Conservation (phyloP, 2,113 vertebrate genomes). For the Ibidorhyncha struthersii region DNA sequence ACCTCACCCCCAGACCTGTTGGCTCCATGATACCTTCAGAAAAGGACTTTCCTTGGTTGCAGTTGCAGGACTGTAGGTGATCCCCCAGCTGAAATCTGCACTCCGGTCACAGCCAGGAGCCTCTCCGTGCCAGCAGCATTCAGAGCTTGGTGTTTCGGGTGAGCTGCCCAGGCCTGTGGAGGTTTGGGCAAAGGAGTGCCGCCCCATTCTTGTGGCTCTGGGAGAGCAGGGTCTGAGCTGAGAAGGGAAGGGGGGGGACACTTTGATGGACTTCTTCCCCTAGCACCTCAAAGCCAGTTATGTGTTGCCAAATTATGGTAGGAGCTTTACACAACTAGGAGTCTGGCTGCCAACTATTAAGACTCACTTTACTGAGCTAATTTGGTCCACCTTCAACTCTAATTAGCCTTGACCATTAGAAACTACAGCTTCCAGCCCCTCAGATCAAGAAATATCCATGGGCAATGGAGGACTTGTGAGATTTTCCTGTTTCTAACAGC, state of each 20-base stretch:
- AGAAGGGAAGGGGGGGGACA: background rate
- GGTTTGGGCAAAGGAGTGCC: background rate
- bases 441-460: background rate
- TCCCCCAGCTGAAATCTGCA: background rate
- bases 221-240: background rate
- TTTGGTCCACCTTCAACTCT: background rate
- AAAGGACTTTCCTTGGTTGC: background rate
- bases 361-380: background rate
- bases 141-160: background rate
- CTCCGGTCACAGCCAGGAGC: background rate
- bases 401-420: background rate
- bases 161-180: background rate
- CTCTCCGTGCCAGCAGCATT: background rate
- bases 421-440: background rate
- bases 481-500: background rate
- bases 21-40: background rate
- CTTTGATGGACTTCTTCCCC: background rate
- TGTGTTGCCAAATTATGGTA: accelerated
- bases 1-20: background rate
- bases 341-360: background rate
- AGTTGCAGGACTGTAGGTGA: background rate
- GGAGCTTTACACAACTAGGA: background rate
- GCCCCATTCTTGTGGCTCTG: background rate
- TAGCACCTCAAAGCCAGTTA: background rate
- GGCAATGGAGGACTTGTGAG: background rate